Evolutionary conservation across 2,113 vertebrate genomes (phyloP).

Genomic region (Anguilla rostrata): DNA sequence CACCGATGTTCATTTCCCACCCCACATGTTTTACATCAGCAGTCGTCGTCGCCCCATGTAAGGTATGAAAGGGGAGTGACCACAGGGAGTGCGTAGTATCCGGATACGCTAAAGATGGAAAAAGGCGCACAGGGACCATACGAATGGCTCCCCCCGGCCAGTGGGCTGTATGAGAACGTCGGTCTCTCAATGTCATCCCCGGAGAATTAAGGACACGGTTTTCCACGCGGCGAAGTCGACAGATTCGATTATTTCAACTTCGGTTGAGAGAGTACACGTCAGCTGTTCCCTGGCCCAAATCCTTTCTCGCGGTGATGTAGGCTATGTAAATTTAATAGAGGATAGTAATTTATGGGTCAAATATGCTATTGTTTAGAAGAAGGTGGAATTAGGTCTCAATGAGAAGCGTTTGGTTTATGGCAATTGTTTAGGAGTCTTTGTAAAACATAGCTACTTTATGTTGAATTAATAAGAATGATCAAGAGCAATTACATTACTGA

Average conservation of each 20-base stretch:
- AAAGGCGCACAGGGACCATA: neutral
- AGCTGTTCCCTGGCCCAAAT: neutral
- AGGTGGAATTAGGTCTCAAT: no score
- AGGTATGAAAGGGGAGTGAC: conserved; percentile 28
- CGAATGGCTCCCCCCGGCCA: neutral
- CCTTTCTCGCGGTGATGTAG: neutral
- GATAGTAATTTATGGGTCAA: neutral
- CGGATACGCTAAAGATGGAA: conserved; percentile 33
- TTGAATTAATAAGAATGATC: conserved; percentile 13
- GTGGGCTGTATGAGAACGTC: neutral
- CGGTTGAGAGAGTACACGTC: neutral
- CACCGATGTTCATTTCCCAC: conserved; percentile 55
- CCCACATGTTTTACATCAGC: conserved; percentile 40
- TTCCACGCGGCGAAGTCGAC: neutral
- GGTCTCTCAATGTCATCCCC: neutral
- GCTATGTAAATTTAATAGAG: neutral
- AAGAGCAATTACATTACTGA: conserved; percentile 19
- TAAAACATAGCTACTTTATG: neutral
- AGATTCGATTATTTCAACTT: neutral
- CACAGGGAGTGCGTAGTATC: conserved; percentile 2
- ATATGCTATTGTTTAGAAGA: neutral
- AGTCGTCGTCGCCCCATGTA: conserved; percentile 32
- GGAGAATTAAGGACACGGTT: neutral
- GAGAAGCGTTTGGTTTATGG: conserved; percentile 3
- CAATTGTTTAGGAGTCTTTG: conserved; percentile 35